phyloP scores from a whole-genome alignment of 2,113 vertebrate species.

The Jacana jacana region DNA sequence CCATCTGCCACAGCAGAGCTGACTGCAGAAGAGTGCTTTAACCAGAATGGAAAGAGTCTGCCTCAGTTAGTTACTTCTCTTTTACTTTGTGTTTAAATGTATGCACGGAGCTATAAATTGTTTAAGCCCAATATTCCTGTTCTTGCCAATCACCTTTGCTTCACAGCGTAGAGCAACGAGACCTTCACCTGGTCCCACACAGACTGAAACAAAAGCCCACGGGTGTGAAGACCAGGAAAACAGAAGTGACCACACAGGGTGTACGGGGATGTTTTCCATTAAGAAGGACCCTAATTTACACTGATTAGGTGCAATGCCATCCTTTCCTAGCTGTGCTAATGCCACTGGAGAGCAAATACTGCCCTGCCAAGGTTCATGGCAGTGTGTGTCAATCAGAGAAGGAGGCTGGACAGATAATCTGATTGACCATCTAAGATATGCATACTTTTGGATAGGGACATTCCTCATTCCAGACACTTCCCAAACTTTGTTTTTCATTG shows the following conservation, averaged over 20 bases:
- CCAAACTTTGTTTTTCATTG: not conserved
- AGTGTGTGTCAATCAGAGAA: not conserved
- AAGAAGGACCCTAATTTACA: not conserved
- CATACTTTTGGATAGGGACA: not conserved
- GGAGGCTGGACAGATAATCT: not conserved
- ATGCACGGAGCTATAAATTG: not conserved
- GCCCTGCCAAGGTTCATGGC: rapidly evolving
- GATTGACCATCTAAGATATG: not conserved
- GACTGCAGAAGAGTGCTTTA: not conserved
- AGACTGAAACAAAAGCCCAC: not conserved
- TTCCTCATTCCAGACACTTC: not conserved
- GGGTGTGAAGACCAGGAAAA: not conserved
- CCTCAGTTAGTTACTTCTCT: not conserved
- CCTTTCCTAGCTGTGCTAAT: not conserved
- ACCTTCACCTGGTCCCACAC: not conserved
- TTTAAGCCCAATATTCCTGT: not conserved
- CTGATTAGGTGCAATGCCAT: not conserved
- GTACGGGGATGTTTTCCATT: not conserved
- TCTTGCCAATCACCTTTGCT: not conserved
- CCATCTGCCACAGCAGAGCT: constrained; percentile 14
- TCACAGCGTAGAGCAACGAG: not conserved
- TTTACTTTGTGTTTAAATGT: not conserved
- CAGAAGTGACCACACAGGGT: not conserved
- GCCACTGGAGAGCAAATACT: not conserved
- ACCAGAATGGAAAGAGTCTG: not conserved